Conservation (phyloP, 2,113 vertebrate species). For the Bothrops jararaca region DNA sequence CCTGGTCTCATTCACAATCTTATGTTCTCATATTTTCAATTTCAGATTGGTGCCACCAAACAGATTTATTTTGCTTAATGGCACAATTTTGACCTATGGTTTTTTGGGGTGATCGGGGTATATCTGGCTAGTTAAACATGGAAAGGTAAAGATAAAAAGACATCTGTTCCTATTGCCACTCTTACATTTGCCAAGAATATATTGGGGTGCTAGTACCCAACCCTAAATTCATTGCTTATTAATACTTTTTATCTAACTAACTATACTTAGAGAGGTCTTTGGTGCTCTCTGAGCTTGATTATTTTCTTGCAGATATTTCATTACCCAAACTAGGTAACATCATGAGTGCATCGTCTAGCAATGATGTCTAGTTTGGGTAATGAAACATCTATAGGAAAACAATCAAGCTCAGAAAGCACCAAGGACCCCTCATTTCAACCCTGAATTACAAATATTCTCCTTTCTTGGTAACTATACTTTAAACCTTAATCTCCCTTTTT, state of each 20-base stretch:
- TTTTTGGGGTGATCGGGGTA: background rate
- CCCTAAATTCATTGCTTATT: background rate
- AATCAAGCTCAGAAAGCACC: background rate
- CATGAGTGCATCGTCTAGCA: too few species aligned
- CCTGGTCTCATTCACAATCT: background rate
- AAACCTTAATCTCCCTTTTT: background rate
- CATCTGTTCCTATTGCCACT: background rate
- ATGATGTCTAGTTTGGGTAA: background rate
- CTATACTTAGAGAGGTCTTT: background rate
- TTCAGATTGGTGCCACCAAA: background rate
- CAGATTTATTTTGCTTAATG: background rate
- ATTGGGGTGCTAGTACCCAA: background rate
- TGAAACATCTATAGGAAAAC: background rate
- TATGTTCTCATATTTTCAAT: background rate
- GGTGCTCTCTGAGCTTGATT: background rate
- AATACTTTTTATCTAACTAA: background rate
- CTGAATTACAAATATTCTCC: background rate
- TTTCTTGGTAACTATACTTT: background rate
- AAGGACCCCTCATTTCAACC: background rate
- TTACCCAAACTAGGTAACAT: background rate
- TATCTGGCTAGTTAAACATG: background rate
- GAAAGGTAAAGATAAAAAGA: background rate
- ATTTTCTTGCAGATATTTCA: background rate
- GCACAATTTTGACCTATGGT: background rate
- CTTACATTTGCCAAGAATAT: background rate